Evolutionary conservation across 2,113 vertebrate species (phyloP).

Genomic region (Leptocoma aspasia): DNA sequence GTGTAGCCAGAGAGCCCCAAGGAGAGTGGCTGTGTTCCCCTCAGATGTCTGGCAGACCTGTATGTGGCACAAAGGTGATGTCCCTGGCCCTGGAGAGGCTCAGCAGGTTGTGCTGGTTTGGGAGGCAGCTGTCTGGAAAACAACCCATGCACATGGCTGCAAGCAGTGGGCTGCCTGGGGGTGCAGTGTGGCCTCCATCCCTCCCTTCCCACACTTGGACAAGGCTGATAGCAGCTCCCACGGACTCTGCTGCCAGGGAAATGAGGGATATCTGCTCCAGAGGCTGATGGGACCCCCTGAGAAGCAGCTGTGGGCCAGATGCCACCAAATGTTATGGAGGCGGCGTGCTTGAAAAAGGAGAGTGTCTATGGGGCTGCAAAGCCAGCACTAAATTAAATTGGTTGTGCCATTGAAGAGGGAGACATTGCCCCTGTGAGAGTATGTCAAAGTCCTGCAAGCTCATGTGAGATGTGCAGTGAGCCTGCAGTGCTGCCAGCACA

Average conservation of each 20-base stretch:
- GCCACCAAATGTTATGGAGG: neutral
- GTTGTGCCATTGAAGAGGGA: neutral
- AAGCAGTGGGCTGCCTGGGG: neutral
- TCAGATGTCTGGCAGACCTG: neutral
- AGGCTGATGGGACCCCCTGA: neutral
- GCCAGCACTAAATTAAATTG: neutral
- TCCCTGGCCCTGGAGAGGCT: neutral
- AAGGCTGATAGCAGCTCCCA: neutral
- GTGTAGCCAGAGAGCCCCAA: neutral
- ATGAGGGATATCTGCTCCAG: neutral
- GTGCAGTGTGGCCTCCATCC: neutral
- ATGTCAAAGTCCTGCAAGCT: neutral
- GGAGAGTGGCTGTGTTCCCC: neutral
- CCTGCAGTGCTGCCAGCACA: neutral
- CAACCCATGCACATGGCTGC: fast-evolving
- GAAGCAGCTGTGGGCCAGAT: neutral
- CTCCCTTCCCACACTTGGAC: neutral
- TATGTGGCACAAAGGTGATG: neutral
- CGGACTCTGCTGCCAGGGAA: neutral
- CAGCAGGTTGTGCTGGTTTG: neutral
- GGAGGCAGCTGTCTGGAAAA: neutral
- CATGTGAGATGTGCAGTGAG: neutral
- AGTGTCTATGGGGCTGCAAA: neutral
- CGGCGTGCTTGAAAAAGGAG: fast-evolving
- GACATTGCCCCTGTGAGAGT: neutral